Conservation (phyloP, 1,140 invertebrate species). For the Tribolium castaneum region DNA sequence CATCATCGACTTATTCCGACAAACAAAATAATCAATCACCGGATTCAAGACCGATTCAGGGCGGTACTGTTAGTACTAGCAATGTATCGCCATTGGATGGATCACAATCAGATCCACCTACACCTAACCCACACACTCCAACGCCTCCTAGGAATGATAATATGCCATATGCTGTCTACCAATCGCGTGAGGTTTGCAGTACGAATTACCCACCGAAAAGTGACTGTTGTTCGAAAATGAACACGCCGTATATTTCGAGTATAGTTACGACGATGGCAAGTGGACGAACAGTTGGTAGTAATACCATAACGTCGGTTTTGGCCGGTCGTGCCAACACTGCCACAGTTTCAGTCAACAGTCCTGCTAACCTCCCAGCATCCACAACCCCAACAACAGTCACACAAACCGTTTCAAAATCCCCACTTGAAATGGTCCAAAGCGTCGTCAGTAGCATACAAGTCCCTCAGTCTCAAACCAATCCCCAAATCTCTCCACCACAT, state of each 20-base stretch:
- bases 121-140: conserved; percentile 65
- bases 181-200: conserved; percentile 47
- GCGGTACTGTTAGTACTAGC: conserved; percentile 80
- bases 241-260: conserved; percentile 36
- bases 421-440: conserved; percentile 83
- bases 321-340: conserved; percentile 80
- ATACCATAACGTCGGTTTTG: conserved; percentile 81
- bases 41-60: conserved; percentile 77
- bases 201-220: conserved; percentile 26
- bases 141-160: conserved; percentile 56
- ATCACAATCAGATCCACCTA: conserved; percentile 65
- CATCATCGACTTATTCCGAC: conserved; percentile 76
- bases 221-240: conserved; percentile 36
- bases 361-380: conserved; percentile 65
- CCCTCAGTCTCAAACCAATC: conserved; percentile 63
- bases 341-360: conserved; percentile 77
- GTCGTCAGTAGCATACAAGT: conserved; percentile 81
- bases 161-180: conserved; percentile 50
- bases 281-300: conserved; percentile 74
- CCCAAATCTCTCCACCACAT: conserved; percentile 59
- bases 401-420: conserved; percentile 72
- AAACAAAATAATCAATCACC: conserved; percentile 65
- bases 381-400: conserved; percentile 66
- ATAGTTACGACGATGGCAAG: conserved; percentile 80
- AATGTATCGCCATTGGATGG: conserved; percentile 75